Conservation (phyloP, 35 echinoderm and acorn worm species). For the Lytechinus variegatus region DNA sequence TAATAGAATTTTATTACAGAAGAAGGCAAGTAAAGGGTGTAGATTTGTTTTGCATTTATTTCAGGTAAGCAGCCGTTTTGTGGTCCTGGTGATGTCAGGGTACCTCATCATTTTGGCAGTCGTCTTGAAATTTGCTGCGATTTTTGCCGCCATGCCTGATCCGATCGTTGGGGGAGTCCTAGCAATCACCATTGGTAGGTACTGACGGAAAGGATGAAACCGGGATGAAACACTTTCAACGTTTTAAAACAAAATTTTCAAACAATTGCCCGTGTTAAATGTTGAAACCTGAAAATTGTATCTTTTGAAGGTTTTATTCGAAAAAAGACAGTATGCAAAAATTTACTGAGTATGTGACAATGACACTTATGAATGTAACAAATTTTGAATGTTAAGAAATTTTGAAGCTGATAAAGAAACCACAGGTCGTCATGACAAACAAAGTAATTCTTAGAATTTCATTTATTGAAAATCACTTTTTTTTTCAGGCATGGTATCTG, state of each 20-base stretch:
- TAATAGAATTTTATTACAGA: not conserved
- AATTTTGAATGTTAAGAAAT: not conserved
- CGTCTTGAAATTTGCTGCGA: slow-evolving; percentile 62
- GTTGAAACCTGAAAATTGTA: not conserved
- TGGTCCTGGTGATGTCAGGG: slow-evolving; percentile 50
- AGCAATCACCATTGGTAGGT: slow-evolving; percentile 67
- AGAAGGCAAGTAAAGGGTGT: not conserved
- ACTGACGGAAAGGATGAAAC: not conserved
- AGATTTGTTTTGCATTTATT: not conserved
- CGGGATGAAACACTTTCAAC: too few relatives aligned
- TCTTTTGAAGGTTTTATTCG: not conserved
- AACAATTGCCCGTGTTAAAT: not conserved
- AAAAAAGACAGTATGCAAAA: too few relatives aligned
- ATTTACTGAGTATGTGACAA: not conserved
- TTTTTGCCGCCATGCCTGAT: slow-evolving; percentile 66
- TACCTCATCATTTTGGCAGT: slow-evolving; percentile 58
- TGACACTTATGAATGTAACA: not conserved
- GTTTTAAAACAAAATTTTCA: not conserved
- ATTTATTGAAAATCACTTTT: not conserved
- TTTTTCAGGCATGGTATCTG: slow-evolving; percentile 74
- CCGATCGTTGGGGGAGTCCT: slow-evolving; percentile 73
- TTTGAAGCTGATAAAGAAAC: not conserved
- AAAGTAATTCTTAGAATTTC: too few relatives aligned
- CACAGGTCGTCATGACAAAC: too few relatives aligned
- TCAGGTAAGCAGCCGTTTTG: slow-evolving; percentile 71